phyloP scores from a whole-genome alignment of 92 coral and sea anemone species.

The Epizoanthus fatuus region DNA sequence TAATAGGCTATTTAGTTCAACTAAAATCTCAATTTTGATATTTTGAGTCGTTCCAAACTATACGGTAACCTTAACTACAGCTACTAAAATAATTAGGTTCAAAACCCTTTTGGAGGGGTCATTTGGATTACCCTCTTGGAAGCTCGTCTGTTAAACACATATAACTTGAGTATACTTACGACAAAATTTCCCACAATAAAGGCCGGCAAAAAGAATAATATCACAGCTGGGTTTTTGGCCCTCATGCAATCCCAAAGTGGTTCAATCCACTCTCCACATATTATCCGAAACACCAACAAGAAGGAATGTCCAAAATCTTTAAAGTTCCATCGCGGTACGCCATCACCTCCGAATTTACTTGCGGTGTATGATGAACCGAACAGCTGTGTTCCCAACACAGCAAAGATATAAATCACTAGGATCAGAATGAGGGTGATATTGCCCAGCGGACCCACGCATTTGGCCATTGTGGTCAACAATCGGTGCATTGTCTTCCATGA shows the following conservation, averaged over 20 bases:
- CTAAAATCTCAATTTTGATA: too few relatives aligned
- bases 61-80: too few relatives aligned
- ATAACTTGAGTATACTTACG: slow-evolving; percentile 30
- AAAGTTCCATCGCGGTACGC: slow-evolving; percentile 61
- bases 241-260: slow-evolving; percentile 67
- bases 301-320: slow-evolving; percentile 56
- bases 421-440: slow-evolving; percentile 47
- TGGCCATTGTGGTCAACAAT: slow-evolving; percentile 32
- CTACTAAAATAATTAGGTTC: too few relatives aligned
- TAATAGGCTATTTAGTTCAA: too few relatives aligned
- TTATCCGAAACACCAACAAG: slow-evolving; percentile 60
- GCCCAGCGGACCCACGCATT: slow-evolving; percentile 31
- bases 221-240: slow-evolving; percentile 10
- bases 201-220: slow-evolving; percentile 56
- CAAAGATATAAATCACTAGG: slow-evolving; percentile 50
- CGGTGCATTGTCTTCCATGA: slow-evolving; percentile 46
- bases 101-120: too few relatives aligned
- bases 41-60: too few relatives aligned
- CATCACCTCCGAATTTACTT: not conserved
- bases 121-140: too few relatives aligned
- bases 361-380: slow-evolving; percentile 43
- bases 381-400: slow-evolving; percentile 62
- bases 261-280: slow-evolving; percentile 69
- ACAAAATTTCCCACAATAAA: slow-evolving; percentile 57
- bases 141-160: not conserved